Base-by-base conservation (phyloP, 2,797 vertebrate species). In the Periophthalmus magnuspinnatus region DNA sequence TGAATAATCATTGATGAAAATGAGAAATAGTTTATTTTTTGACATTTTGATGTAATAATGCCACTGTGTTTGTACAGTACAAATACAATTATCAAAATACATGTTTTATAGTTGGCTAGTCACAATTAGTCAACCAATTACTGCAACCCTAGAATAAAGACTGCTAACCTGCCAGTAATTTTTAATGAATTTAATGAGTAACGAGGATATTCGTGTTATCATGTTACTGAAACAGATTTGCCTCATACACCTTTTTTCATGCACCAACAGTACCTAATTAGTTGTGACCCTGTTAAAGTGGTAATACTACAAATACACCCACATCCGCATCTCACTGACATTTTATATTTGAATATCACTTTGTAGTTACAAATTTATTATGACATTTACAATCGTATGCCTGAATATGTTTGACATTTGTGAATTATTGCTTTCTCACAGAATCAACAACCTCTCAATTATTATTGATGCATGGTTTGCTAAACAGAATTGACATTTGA, bases 401-500 rank as follows among this genome's bases (percentile, higher is more conserved):
- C 38, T 63, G 28, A 14, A n/a, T 22, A 6, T 63, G 21, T 47
- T 63, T 63, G 38, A 17, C 21, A 63, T 63, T 63, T 63, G 21
- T 47, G 41, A 45, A 24, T 63, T 47, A 63, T 63, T 22, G 28
- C 61, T 62, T 62, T 62, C 60, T 61, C n/a, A 24, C 21, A 10
- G 38, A 5, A 45, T 47, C 60, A 63, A 62, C 60, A 36, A 61
- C 60, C 60, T 62, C 60, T 41, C 34, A 63, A 47, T 63, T 63
- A 24, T 63, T 34, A 54, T 36, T n/a, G 28, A 66, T 55, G 50
- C 64, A 22, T 36, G 17, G 10, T 34, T 65, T n/a, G 24, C 32
- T n/a, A 32, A 65, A 34, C 45, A 65, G 28, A 54, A 65, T 13
- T 65, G 64, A 66, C 48, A 66, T 66, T 54, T 66, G 32, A 66